These are phyloP conservation scores for Champsocephalus gunnari DNA, from an alignment of 2,797 vertebrate species.

Conservation along the genomic window DNA sequence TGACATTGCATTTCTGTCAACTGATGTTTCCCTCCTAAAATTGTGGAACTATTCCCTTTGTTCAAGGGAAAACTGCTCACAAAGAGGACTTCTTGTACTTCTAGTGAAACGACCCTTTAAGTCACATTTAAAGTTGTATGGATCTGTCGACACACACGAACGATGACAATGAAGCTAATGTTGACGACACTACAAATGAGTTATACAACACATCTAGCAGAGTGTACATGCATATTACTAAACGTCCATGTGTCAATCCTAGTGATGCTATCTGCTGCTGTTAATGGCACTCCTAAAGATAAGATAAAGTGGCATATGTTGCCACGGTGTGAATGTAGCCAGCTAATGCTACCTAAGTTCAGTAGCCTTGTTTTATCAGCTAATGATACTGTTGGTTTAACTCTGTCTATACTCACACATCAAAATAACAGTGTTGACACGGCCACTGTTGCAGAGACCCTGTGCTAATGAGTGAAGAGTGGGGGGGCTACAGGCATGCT, in stretches of 20 bases:
- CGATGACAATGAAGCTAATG: conserved; percentile 21
- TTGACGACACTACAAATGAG: not conserved
- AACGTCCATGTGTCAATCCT: conserved; percentile 2
- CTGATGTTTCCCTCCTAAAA: not conserved
- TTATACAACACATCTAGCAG: not conserved
- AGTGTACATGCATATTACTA: not conserved
- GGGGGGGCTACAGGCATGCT: conserved; percentile 15
- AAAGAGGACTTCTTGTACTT: not conserved
- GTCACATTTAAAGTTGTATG: not conserved
- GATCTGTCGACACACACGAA: conserved; percentile 12
- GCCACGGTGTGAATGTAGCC: conserved; percentile 4
- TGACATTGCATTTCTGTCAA: not conserved
- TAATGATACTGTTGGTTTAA: conserved; percentile 40
- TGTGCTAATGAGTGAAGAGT: conserved; percentile 37
- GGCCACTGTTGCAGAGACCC: conserved; percentile 33
- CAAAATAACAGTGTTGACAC: conserved; percentile 53
- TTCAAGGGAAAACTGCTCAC: not conserved
- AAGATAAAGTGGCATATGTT: conserved; percentile 1
- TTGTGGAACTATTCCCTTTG: not conserved
- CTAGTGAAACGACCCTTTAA: conserved; percentile 19
- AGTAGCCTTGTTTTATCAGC: conserved; percentile 30
- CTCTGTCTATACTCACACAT: conserved; percentile 16
- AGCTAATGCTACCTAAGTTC: conserved; percentile 24
- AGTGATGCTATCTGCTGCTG: conserved; percentile 10
- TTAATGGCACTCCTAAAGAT: not conserved